Evolutionary conservation across 2,888 invertebrate genomes (phyloP).

Genomic region (Yponomeuta cagnagella): DNA sequence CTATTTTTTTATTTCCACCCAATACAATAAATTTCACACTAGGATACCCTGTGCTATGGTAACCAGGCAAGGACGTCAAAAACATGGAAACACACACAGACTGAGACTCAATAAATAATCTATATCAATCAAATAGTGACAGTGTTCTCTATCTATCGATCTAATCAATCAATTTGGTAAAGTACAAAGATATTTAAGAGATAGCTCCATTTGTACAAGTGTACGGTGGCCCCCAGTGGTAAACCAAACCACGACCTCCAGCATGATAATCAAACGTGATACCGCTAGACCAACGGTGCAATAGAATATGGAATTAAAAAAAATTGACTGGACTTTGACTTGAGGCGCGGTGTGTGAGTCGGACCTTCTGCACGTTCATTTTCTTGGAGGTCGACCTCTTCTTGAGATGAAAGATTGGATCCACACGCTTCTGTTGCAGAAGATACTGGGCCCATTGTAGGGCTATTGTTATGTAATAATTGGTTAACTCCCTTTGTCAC

Average conservation of each 20-base stretch:
- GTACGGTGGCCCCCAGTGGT: too few species aligned
- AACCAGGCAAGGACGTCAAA: too few species aligned
- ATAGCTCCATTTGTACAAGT: neutral
- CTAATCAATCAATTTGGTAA: too few species aligned
- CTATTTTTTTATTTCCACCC: neutral
- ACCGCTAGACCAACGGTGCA: too few species aligned
- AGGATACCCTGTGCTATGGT: neutral
- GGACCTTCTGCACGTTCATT: neutral
- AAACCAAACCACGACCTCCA: too few species aligned
- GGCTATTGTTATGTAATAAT: neutral
- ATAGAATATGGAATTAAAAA: too few species aligned
- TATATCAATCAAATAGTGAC: too few species aligned
- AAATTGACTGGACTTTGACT: too few species aligned
- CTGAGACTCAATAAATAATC: neutral
- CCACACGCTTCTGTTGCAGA: neutral
- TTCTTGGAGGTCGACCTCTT: neutral
- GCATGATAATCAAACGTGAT: too few species aligned
- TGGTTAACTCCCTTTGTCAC: neutral
- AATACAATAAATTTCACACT: neutral
- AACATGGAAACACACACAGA: neutral
- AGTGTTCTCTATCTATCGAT: too few species aligned
- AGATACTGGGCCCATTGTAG: neutral
- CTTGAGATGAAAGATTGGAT: conserved; percentile 8
- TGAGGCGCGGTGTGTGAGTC: neutral
- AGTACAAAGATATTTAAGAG: too few species aligned